Evolutionary conservation across 1,140 invertebrate genomes (phyloP), one percentile per base, ranked within the genome.

Genomic region (Hyphantria cunea): DNA sequence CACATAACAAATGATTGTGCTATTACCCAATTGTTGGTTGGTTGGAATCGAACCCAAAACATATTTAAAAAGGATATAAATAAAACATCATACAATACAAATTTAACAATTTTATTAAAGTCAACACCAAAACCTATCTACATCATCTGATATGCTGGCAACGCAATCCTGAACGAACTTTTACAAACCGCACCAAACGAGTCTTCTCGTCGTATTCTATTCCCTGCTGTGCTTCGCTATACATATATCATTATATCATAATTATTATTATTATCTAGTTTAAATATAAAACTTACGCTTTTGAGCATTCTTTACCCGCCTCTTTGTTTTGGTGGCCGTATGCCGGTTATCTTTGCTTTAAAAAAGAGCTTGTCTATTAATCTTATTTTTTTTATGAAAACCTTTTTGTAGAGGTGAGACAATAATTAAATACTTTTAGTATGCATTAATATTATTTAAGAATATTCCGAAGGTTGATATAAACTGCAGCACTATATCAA

Each of bases 61-160:
- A n/a, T n/a, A n/a, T n/a, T n/a, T n/a, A n/a, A 25, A 25, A 25
- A 5, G 17, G 17, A 39, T 39, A 45, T 44, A 78, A 79, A 74
- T 66, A 76, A 82, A 82, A 68, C 60, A 25, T 45, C 15, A 13
- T 31, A 66, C 49, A 64, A 14, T 82, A 86, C 69, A 82, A 86
- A 84, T 84, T 84, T 86, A 86, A 86, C 80, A 86, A 84, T 84
- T 82, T 84, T 78, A 78, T 84, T 76, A 68, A 79, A 72, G 70
- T 83, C 76, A 79, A 82, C 80, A 83, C 80, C 80, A 79, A 83
- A 80, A 65, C 68, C 82, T 83, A 86, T 79, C 75, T 77, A 82
- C 77, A 78, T 78, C 68, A 50, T 69, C 32, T 84, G 82, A 84
- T 86, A 86, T 86, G 84, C 71, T 74, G 78, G 72, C 75, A 74